Evolutionary conservation across 1,140 invertebrate species (phyloP).

Genomic region (Pteromalus puparum): DNA sequence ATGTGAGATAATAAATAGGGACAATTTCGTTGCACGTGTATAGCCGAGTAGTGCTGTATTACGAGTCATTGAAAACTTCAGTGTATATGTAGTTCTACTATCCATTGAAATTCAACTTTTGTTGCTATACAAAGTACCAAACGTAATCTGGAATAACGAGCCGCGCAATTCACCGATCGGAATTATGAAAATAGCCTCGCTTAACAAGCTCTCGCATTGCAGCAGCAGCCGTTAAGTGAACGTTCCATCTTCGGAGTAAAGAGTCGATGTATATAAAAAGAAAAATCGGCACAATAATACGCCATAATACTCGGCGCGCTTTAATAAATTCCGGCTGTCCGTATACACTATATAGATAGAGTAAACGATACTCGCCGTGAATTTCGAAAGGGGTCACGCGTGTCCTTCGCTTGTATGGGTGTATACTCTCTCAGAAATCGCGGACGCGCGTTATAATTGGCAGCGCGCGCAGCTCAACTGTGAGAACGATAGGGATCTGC

Average conservation of each 20-base stretch:
- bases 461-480: conserved; percentile 9
- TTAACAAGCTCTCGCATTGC: not conserved
- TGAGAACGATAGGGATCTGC: conserved; percentile 38
- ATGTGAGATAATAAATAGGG: not conserved
- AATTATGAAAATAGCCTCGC: conserved; percentile 5
- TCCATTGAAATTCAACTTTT: not conserved
- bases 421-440: not conserved
- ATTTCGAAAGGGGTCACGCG: conserved; percentile 29
- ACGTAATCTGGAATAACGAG: not conserved
- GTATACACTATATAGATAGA: not conserved
- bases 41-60: too few species aligned
- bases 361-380: not conserved
- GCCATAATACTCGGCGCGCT: not conserved
- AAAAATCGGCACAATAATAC: not conserved
- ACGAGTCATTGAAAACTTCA: too few species aligned
- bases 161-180: not conserved
- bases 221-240: not conserved
- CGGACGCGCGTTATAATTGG: conserved; percentile 26
- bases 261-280: not conserved
- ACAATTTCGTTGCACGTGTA: too few species aligned
- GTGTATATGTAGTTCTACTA: too few species aligned
- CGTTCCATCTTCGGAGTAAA: not conserved
- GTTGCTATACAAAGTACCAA: not conserved
- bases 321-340: conserved; percentile 24
- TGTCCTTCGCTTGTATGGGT: conserved; percentile 1